Base-by-base conservation (phyloP, 1,140 invertebrate species). In the Nomia melanderi region DNA sequence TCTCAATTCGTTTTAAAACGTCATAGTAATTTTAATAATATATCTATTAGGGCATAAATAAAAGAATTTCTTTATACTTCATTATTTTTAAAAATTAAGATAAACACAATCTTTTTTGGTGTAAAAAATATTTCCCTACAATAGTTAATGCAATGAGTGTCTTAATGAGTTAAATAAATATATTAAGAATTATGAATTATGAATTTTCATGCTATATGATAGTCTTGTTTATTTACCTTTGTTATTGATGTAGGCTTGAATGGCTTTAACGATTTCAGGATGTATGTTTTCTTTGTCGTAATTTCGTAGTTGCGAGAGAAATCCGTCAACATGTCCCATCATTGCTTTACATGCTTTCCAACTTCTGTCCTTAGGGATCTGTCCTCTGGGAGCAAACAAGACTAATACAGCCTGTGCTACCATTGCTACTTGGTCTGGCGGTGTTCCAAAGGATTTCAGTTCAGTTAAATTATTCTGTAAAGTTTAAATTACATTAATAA, bases 271-370 rank as follows among this genome's bases (percentile, higher is more conserved):
- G 59, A 98, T 94, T 82, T 97, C 96, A 0, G 97, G 95, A 86
- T 96, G 96, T 89, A 99, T 99, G 88, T 98, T 97, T 90, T 99
- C 97, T 90, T 99, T 99, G 89, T 98, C 96, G 86, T 98, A 99
- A 88, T 97, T 96, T 27, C 97, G 94, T 25, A 99, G 92, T 80
- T 96, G 95, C 81, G 96, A 94, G 33, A 99, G 91, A 91, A 99
- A 99, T 78, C 95, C 94, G 92, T 98, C 97, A 20, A 96, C 94
- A 88, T 96, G 96, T 27, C 94, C 94, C 96, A 98, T 98, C 92
- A 97, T 95, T 7, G 92, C 93, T 92, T 98, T 98, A 76, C 95
- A 96, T 50, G 95, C 95, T 93, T 98, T 99, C 98, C 98, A 99
- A 65, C 96, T 97, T 82, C 96, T 94, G 90, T 99, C 98, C 90